Evolutionary conservation across 2,113 vertebrate species (phyloP).

Genomic region (Saguinus imperator): DNA sequence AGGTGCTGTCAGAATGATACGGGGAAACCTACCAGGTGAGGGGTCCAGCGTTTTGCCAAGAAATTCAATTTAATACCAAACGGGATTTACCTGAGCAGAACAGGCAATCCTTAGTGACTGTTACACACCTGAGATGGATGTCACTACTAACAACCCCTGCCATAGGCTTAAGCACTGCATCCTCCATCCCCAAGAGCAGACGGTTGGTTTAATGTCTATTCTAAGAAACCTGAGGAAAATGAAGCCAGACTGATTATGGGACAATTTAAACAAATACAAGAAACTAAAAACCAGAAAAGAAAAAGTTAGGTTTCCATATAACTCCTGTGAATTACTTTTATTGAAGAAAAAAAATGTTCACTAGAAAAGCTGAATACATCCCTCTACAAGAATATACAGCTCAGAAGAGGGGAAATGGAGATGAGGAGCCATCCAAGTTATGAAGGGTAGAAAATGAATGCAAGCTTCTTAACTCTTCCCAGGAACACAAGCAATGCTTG

Average conservation of each 20-base stretch:
- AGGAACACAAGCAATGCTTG: not conserved
- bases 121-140: not conserved
- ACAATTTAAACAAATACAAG: not conserved
- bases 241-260: not conserved
- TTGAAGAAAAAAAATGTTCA: conserved; percentile 34
- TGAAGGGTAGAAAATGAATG: not conserved
- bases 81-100: not conserved
- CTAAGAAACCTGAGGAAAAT: conserved; percentile 18
- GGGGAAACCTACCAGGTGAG: not conserved
- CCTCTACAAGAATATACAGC: not conserved
- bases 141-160: not conserved
- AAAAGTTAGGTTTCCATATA: not conserved
- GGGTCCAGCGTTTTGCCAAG: not conserved
- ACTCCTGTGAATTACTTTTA: conserved; percentile 58
- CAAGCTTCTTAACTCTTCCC: not conserved
- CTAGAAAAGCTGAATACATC: not conserved
- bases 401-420: not conserved
- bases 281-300: not conserved
- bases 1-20: not conserved
- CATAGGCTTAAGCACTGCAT: not conserved
- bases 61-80: not conserved
- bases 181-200: not conserved
- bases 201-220: not conserved
- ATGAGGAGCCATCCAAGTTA: too few species aligned
- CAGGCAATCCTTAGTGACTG: not conserved